These are phyloP conservation scores for Drosophila prolongata DNA, from an alignment of 2,888 invertebrate genomes.

Conservation along the genomic window DNA sequence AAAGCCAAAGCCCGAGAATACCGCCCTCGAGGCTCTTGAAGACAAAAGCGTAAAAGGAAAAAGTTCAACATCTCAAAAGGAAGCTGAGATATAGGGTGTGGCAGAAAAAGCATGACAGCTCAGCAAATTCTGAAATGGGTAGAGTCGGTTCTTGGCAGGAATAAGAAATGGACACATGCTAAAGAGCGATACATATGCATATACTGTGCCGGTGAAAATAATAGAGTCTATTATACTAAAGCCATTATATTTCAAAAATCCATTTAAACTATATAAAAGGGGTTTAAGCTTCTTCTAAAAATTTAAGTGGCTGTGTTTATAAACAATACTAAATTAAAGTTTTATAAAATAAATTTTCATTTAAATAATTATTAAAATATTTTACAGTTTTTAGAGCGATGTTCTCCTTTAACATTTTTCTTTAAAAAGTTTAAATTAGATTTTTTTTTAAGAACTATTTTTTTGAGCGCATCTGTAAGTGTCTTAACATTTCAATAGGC, in stretches of 20 bases:
- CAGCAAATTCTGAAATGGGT: conserved; percentile 61
- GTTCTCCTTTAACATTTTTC: background rate
- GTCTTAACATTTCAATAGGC: conserved; percentile 45
- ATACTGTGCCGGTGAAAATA: conserved; percentile 6
- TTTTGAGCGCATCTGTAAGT: background rate
- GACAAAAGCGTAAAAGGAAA: conserved; percentile 39
- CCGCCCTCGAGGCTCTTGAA: conserved; percentile 28
- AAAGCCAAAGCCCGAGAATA: conserved; percentile 21
- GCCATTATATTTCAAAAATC: no score
- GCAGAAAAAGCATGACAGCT: conserved; percentile 51
- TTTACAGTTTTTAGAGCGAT: no score
- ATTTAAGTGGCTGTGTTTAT: no score
- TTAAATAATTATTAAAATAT: no score
- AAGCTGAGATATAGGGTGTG: conserved; percentile 21
- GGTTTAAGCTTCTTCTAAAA: no score
- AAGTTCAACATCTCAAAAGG: conserved; percentile 41
- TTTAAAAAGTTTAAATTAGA: no score
- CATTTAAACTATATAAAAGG: no score
- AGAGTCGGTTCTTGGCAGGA: conserved; percentile 9
- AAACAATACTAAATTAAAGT: no score
- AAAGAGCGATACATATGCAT: conserved; percentile 11
- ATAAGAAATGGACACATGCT: conserved; percentile 19
- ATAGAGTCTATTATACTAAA: no score
- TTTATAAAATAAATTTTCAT: no score
- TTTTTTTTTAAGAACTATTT: background rate